Evolutionary conservation across 2,797 vertebrate genomes (phyloP).

Genomic region (Leptoclinus maculatus): DNA sequence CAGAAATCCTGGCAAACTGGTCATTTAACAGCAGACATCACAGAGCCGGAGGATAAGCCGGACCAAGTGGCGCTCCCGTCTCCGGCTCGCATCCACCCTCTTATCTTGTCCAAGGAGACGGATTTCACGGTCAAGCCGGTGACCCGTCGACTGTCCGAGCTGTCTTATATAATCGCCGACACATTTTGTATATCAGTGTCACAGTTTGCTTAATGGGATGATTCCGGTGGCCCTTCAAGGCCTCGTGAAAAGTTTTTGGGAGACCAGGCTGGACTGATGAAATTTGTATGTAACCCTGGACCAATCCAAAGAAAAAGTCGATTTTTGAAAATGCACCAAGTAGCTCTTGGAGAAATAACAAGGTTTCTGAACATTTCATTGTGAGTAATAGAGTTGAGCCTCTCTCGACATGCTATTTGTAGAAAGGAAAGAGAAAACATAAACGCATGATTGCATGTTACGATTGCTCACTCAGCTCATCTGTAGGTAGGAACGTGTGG

Average conservation of each 20-base stretch:
- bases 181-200: constrained; percentile 14
- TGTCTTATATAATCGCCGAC: constrained; percentile 24
- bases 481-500: constrained; percentile 9
- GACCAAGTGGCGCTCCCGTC: constrained; percentile 41
- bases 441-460: constrained; percentile 16
- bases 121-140: constrained; percentile 46
- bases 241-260: neutral
- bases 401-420: neutral
- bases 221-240: constrained; percentile 16
- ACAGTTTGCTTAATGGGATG: constrained; percentile 15
- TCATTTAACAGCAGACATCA: constrained; percentile 57
- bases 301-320: neutral
- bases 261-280: neutral
- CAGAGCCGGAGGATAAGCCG: constrained; percentile 36
- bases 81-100: constrained; percentile 19
- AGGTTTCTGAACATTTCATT: neutral
- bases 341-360: neutral
- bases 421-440: neutral
- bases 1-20: constrained; percentile 41
- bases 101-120: constrained; percentile 49
- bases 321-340: neutral
- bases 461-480: constrained; percentile 38
- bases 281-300: neutral
- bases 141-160: constrained; percentile 43
- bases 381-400: neutral